A percentile compares a stretch with the other conserved stretches of the same genome.
These are phyloP conservation scores for Trichogramma evanescens DNA, from an alignment of 2,888 invertebrate species.

Conservation along the genomic window DNA sequence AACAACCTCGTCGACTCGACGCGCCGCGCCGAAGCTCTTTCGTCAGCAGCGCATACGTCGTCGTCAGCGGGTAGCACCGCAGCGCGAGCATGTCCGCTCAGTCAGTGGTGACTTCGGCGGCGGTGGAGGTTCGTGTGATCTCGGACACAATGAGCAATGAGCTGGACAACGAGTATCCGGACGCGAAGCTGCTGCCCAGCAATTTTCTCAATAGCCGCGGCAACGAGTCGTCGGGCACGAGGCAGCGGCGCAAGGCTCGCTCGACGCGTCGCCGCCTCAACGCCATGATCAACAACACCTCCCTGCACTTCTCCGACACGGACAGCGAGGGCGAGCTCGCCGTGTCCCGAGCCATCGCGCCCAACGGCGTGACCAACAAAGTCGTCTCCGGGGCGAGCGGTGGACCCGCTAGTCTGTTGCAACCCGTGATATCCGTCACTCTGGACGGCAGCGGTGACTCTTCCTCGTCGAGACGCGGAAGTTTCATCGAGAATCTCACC, in stretches of 20 bases:
- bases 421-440: conserved; percentile 39
- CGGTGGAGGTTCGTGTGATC: no score
- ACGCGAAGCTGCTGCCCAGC: no score
- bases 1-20: no score
- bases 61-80: no score
- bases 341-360: conserved; percentile 23
- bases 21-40: no score
- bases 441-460: conserved; percentile 21
- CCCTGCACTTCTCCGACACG: conserved; percentile 43
- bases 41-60: no score
- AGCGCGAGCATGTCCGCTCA: no score
- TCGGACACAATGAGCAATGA: no score
- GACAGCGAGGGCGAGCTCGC: conserved; percentile 44
- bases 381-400: background rate
- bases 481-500: conserved; percentile 38
- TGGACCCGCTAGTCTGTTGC: conserved; percentile 4
- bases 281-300: conserved; percentile 41
- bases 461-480: conserved; percentile 26
- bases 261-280: conserved; percentile 39
- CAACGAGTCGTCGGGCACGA: conserved; percentile 18
- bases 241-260: conserved; percentile 38
- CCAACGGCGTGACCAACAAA: conserved; percentile 2
- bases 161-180: no score
- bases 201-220: no score
- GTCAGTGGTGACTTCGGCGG: no score